These are phyloP conservation scores for Sarcophaga carnaria DNA, from an alignment of 2,888 invertebrate species.

Conservation along the genomic window DNA sequence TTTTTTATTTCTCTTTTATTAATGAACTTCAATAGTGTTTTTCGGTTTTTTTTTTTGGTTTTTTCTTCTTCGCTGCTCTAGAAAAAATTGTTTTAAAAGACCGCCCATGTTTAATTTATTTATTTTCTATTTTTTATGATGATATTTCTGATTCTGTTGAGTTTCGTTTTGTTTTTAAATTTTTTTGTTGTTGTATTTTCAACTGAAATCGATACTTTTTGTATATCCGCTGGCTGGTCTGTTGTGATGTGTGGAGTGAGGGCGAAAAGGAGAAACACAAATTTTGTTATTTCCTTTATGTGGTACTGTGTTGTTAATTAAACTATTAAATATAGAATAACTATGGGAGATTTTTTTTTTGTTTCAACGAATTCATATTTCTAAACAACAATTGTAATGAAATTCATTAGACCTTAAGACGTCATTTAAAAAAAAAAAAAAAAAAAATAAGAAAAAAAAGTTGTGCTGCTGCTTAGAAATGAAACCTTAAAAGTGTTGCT, in stretches of 20 bases:
- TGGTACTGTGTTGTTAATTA: neutral
- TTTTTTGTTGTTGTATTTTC: neutral
- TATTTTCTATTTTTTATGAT: neutral
- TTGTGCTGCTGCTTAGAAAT: neutral
- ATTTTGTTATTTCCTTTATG: neutral
- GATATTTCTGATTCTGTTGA: too few species aligned
- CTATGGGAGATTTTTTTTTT: neutral
- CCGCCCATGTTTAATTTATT: neutral
- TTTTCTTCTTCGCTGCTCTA: neutral
- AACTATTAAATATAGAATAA: neutral
- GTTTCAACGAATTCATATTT: too few species aligned
- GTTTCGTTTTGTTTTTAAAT: neutral
- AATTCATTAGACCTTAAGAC: constrained; percentile 67
- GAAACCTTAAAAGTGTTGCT: constrained; percentile 1
- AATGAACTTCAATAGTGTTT: neutral
- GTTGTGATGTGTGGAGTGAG: neutral
- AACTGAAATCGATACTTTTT: neutral
- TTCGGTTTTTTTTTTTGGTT: neutral
- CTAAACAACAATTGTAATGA: neutral
- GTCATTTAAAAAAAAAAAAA: constrained; percentile 37
- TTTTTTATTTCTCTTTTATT: neutral
- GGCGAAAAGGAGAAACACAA: too few species aligned
- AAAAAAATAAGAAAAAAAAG: neutral
- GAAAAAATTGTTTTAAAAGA: neutral
- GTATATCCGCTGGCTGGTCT: neutral